Evolutionary conservation across 2,888 invertebrate genomes (phyloP).

Genomic region (Bedellia somnulentella): DNA sequence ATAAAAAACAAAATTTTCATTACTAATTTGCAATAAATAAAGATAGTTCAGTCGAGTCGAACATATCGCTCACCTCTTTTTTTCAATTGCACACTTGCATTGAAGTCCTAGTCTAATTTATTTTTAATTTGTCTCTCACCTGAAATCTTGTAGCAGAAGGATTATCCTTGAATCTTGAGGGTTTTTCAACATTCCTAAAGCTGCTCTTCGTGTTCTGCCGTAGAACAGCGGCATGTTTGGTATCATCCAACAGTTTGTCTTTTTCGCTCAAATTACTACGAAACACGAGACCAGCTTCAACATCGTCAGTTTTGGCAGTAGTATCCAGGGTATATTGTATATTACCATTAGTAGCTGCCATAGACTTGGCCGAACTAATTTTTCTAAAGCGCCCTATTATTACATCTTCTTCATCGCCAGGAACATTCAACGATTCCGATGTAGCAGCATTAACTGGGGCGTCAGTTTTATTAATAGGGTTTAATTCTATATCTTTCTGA

Average conservation of each 20-base stretch:
- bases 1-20: no score
- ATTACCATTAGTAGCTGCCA: slow-evolving; percentile 55
- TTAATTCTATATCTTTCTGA: no score
- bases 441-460: no score
- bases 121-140: no score
- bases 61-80: no score
- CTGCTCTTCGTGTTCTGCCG: slow-evolving; percentile 58
- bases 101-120: no score
- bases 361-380: slow-evolving; percentile 55
- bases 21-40: no score
- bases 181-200: slow-evolving; percentile 64
- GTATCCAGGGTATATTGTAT: slow-evolving; percentile 43
- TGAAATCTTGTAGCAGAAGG: slow-evolving; percentile 65
- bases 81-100: no score
- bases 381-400: slow-evolving; percentile 54
- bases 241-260: slow-evolving; percentile 27
- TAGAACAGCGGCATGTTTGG: slow-evolving; percentile 19
- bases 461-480: no score
- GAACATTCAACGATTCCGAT: no score
- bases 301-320: slow-evolving; percentile 23
- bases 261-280: slow-evolving; percentile 26
- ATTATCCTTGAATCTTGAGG: slow-evolving; percentile 62
- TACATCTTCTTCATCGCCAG: slow-evolving; percentile 49
- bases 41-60: no score
- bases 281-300: slow-evolving; percentile 39